Conservation (phyloP, 2,113 vertebrate species). For the Limanda limanda region DNA sequence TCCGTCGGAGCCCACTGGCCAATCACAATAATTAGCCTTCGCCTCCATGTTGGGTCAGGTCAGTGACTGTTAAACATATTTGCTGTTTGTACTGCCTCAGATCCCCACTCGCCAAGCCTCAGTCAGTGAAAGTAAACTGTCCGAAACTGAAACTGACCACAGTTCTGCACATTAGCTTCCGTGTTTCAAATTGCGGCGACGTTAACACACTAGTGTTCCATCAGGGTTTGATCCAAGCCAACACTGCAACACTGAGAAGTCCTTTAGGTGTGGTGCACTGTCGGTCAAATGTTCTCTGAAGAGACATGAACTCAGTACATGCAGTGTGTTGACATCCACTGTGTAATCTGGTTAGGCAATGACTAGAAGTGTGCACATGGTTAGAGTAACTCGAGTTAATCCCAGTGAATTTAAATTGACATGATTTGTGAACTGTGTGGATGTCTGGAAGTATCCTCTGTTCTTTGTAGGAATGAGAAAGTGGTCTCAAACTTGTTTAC, state of each 20-base stretch:
- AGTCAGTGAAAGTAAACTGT: not conserved
- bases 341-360: conserved; percentile 21
- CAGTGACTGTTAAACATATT: not conserved
- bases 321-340: conserved; percentile 14
- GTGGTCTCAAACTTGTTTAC: too few relatives aligned
- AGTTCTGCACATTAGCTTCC: not conserved
- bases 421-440: not conserved
- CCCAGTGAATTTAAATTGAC: not conserved
- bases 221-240: too few relatives aligned
- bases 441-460: not conserved
- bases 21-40: not conserved
- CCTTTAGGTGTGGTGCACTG: not conserved
- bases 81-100: not conserved
- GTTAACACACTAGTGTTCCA: not conserved
- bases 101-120: not conserved
- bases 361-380: not conserved
- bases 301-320: not conserved
- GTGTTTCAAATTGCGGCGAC: not conserved
- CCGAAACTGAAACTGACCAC: not conserved
- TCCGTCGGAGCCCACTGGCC: not conserved
- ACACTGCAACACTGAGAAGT: not conserved
- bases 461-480: not conserved
- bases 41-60: not conserved
- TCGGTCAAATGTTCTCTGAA: not conserved
- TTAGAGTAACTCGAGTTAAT: not conserved